Base-by-base conservation (phyloP, 2,888 invertebrate species). In the Dynastes hyllus region DNA sequence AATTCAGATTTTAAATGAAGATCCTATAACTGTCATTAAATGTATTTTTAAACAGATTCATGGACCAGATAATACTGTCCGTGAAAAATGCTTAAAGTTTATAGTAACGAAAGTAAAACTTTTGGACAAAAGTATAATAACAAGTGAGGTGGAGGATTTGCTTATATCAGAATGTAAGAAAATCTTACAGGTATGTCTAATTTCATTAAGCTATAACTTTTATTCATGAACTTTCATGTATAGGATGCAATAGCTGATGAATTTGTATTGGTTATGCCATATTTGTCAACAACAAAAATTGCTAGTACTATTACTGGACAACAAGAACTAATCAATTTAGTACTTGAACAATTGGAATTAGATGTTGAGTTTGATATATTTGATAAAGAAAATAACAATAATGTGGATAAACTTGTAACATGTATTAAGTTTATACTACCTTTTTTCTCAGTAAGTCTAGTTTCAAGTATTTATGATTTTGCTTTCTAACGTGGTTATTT, bases 241-340 rank as follows among this genome's bases (percentile, higher is more conserved):
- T 76, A 96, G 94, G 96, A 97, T 91, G 95, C 97, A 40, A 96
- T 95, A 13, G 96, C 96, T 50, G 96, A 96, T 83, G 98, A 98
- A 90, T 98, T 98, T 90, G 94, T 96, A 84, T 92, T 94, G 81
- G 93, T 98, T 79, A 96, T 98, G 95, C 94, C 94, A 67, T 92
- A 97, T 83, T 90, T 98, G 83, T 93, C 94, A 40, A 93, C 94
- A 89, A 94, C 98, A 9, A 94, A 94, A 87, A 91, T 96, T 67
- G 95, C 96, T 70, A 94, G 94, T 83, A 95, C 96, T 6, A 92
- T 96, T 13, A 91, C 92, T 67, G 98, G 98, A 3, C 96, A 97
- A 86, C 95, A 96, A 83, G 96, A 97, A 88, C 90, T 98, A 45
- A 93, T 97, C 9, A 95, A 96, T 83, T 92, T 98, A 82, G 94